phyloP scores from a whole-genome alignment of 2,113 vertebrate genomes.

The Neogobius melanostomus region DNA sequence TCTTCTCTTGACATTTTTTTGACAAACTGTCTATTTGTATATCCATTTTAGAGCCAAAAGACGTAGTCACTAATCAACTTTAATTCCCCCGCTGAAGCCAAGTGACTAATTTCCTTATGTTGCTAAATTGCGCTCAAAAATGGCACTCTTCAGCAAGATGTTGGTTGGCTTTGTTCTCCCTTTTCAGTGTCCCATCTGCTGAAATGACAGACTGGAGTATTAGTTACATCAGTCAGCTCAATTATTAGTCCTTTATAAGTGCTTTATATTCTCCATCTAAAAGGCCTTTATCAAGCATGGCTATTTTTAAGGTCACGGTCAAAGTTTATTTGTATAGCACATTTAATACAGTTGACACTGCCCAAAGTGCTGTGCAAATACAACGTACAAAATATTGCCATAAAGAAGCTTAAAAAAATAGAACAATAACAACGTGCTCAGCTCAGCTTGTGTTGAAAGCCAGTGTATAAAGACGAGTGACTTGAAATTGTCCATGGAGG shows the following conservation, averaged over 20 bases:
- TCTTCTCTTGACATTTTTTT: constrained; percentile 17
- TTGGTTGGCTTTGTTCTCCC: constrained; percentile 38
- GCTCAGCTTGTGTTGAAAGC: too few relatives aligned
- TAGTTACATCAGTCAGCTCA: not conserved
- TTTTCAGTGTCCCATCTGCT: constrained; percentile 39
- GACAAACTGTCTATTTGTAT: constrained; percentile 9
- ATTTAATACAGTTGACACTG: too few relatives aligned
- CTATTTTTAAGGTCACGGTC: too few relatives aligned
- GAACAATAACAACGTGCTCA: too few relatives aligned
- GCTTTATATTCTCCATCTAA: not conserved
- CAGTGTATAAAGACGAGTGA: too few relatives aligned
- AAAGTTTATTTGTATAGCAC: too few relatives aligned
- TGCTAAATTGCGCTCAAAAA: constrained; percentile 46
- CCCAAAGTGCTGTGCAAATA: too few relatives aligned
- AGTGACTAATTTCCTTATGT: constrained; percentile 49
- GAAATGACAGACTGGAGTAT: constrained; percentile 23
- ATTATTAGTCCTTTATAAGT: not conserved
- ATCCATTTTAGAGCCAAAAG: constrained; percentile 21
- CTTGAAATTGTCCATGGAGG: too few relatives aligned
- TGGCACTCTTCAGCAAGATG: constrained; percentile 20
- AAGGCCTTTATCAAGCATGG: not conserved
- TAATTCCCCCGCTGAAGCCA: constrained; percentile 36
- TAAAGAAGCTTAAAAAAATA: too few relatives aligned
- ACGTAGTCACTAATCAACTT: constrained; percentile 39
- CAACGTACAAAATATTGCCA: too few relatives aligned